phyloP scores from a whole-genome alignment of 2,888 invertebrate genomes.

The Nephrotoma flavescens region DNA sequence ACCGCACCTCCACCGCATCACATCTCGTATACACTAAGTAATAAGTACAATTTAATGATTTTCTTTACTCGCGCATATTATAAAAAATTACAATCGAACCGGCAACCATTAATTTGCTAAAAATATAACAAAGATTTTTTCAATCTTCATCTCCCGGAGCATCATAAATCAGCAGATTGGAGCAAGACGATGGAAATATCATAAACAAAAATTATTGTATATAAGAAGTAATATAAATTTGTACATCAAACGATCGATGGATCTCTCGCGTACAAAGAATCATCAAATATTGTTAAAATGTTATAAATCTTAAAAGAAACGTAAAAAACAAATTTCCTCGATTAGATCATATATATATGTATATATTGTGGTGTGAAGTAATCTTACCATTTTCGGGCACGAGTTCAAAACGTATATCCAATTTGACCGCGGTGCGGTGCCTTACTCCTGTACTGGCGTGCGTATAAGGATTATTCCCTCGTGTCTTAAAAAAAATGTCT shows the following conservation, averaged over 20 bases:
- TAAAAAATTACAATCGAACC: background rate
- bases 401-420: background rate
- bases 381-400: background rate
- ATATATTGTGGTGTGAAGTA: background rate
- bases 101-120: background rate
- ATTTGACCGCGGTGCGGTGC: background rate
- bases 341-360: background rate
- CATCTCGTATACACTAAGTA: background rate
- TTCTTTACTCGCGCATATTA: background rate
- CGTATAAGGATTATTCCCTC: no score
- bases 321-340: background rate
- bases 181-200: background rate
- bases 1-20: background rate
- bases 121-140: background rate
- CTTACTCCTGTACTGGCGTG: background rate
- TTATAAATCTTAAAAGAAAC: background rate
- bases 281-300: background rate
- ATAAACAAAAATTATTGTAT: background rate
- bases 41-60: background rate
- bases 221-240: background rate
- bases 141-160: background rate
- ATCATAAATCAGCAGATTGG: background rate
- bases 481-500: background rate
- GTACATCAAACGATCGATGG: background rate
- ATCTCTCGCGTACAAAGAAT: background rate